These are phyloP conservation scores for Piprites chloris DNA, from an alignment of 2,113 vertebrate species.

Conservation along the genomic window DNA sequence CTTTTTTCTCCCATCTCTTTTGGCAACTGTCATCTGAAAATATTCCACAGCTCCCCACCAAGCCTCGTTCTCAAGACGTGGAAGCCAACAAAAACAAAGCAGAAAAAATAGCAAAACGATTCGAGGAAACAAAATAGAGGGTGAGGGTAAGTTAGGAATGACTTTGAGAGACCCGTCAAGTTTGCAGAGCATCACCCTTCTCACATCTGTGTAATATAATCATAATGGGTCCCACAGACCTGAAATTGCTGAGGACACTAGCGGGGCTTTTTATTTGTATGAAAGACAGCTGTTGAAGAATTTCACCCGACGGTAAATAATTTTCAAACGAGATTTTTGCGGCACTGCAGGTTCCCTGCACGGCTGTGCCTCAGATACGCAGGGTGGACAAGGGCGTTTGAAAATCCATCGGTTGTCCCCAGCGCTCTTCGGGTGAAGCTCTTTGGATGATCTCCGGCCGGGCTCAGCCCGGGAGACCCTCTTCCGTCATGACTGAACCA, in stretches of 20 bases:
- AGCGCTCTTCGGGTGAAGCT: background rate
- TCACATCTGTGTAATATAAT: slow-evolving; percentile 10
- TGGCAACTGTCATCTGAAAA: background rate
- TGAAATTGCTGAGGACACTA: background rate
- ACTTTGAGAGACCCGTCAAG: slow-evolving; percentile 26
- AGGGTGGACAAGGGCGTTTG: background rate
- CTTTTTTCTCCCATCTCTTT: background rate
- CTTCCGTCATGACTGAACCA: background rate
- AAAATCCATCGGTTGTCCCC: background rate
- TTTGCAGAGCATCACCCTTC: slow-evolving; percentile 27
- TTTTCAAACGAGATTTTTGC: background rate
- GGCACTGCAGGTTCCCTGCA: background rate
- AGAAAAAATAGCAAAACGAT: background rate
- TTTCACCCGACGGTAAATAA: slow-evolving; percentile 27
- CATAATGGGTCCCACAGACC: slow-evolving; percentile 18
- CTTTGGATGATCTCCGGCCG: background rate
- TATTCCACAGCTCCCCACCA: background rate
- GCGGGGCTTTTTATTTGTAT: slow-evolving; percentile 19
- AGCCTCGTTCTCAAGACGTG: background rate
- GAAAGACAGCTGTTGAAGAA: slow-evolving; percentile 40
- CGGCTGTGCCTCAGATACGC: background rate
- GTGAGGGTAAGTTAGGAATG: slow-evolving; percentile 20
- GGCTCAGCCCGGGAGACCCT: background rate
- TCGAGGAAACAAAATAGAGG: background rate
- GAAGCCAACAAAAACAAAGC: slow-evolving; percentile 3